These are phyloP conservation scores for Gasteruption jaculator DNA, from an alignment of 2,888 invertebrate species.

Conservation along the genomic window DNA sequence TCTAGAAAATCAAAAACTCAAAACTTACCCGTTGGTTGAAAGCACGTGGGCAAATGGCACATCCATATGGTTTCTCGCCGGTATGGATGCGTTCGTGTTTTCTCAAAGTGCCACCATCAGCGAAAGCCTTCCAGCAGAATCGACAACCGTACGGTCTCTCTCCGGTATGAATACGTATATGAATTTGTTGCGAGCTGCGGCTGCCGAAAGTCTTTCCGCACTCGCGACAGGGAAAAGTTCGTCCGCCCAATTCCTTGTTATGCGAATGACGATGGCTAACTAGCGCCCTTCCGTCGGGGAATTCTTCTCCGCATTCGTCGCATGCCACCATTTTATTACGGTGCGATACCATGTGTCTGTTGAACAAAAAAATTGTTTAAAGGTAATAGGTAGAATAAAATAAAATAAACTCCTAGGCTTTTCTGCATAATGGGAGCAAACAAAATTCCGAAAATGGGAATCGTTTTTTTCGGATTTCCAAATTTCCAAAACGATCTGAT, in stretches of 20 bases:
- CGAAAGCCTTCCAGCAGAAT: constrained; percentile 86
- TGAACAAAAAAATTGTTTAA: too few relatives aligned
- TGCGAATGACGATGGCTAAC: constrained; percentile 69
- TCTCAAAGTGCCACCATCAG: constrained; percentile 79
- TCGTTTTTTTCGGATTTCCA: too few relatives aligned
- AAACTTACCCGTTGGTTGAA: constrained; percentile 69
- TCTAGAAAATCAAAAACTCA: background rate
- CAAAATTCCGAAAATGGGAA: too few relatives aligned
- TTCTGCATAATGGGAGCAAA: too few relatives aligned
- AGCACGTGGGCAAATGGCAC: constrained; percentile 80
- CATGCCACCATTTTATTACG: constrained; percentile 68
- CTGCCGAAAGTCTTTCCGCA: constrained; percentile 86
- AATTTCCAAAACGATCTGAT: too few relatives aligned
- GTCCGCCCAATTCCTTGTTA: constrained; percentile 54
- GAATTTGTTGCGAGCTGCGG: constrained; percentile 80
- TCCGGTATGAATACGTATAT: constrained; percentile 79
- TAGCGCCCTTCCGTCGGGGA: constrained; percentile 65
- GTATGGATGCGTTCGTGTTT: constrained; percentile 86
- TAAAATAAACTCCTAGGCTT: too few relatives aligned
- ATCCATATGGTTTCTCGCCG: constrained; percentile 81
- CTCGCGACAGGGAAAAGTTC: constrained; percentile 76
- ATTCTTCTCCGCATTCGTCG: constrained; percentile 67
- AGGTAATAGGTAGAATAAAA: background rate
- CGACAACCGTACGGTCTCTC: constrained; percentile 81
- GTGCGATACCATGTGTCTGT: constrained; percentile 68